Evolutionary conservation across 2,113 vertebrate genomes (phyloP), one percentile per base, ranked within the genome.

Genomic region (Numenius arquata): DNA sequence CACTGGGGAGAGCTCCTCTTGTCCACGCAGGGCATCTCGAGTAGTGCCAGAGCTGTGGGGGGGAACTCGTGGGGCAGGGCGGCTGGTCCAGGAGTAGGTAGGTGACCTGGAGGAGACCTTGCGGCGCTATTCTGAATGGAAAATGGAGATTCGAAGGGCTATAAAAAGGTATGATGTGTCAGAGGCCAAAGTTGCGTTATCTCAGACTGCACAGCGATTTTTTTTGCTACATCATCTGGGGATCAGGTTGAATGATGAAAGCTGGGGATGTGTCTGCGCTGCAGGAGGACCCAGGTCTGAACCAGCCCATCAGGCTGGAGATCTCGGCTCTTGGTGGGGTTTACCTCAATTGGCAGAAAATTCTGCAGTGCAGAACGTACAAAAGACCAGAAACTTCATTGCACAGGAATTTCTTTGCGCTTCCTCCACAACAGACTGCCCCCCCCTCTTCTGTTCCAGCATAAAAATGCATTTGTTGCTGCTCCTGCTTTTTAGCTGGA

Each of bases 161-260:
- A 30, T 8, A 12, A 72, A 67, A 55, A 71, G 25, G 45, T 15
- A 4, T 5, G 1, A 4, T 5, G 2, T 55, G 72, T 59, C 40
- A 70, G 73, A 62, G 85, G 59, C 75, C 63, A 74, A 6, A 66
- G 59, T 25, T 63, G 32, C 45, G 5, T n/a, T 61, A 32, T 50
- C 45, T 89, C 9, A 56, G 66, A 26, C 56, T 56, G 65, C 65
- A 27, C 8, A 19, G 80, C 47, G 30, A 2, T 81, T 94, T 48
- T 48, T 48, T 84, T 61, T 95, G 91, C 80, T 89, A 66, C 68
- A 47, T 94, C 81, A 68, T 68, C 77, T 91, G 38, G 48, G 36
- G 81, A 8, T 72, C 32, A 26, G 74, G 62, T 50, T 67, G 83
- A 40, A 12, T 1, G 21, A 21, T 71, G 83, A 74, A 59, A 27